These are phyloP conservation scores for Hydrozoanthus tunicans DNA, from an alignment of 64 coral and sea anemone species.

Conservation along the genomic window DNA sequence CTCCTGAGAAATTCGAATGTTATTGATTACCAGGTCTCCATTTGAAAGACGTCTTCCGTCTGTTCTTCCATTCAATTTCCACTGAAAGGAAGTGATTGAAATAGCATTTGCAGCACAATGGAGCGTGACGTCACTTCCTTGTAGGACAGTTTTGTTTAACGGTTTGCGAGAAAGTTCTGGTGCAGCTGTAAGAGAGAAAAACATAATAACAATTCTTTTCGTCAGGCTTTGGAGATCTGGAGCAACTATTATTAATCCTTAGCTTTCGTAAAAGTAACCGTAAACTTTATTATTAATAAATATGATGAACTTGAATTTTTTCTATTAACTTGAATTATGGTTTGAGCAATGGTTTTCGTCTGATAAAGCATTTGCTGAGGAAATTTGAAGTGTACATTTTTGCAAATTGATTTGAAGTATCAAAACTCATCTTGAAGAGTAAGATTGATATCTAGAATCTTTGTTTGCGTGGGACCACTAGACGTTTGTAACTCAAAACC, in stretches of 20 bases:
- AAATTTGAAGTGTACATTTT: no score
- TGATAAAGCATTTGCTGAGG: no score
- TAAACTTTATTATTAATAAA: no score
- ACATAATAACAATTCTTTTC: not conserved
- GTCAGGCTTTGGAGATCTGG: not conserved
- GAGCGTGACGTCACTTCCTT: not conserved
- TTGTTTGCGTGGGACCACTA: no score
- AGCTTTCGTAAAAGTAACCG: not conserved
- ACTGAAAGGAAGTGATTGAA: not conserved
- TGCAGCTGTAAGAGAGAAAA: conserved; percentile 21
- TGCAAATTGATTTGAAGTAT: no score
- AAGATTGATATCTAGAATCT: no score
- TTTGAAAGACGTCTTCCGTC: not conserved
- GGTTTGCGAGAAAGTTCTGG: conserved; percentile 9
- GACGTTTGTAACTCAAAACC: not conserved
- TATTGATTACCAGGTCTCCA: not conserved
- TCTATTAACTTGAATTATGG: no score
- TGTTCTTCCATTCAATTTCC: conserved; percentile 3
- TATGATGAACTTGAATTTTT: no score
- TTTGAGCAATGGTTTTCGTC: no score
- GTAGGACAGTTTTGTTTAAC: not conserved
- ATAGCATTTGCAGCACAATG: not conserved
- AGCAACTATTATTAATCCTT: not conserved
- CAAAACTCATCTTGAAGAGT: no score
- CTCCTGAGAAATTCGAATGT: not conserved